phyloP scores from a whole-genome alignment of 2,113 vertebrate species.

The Leucopsar rothschildi region DNA sequence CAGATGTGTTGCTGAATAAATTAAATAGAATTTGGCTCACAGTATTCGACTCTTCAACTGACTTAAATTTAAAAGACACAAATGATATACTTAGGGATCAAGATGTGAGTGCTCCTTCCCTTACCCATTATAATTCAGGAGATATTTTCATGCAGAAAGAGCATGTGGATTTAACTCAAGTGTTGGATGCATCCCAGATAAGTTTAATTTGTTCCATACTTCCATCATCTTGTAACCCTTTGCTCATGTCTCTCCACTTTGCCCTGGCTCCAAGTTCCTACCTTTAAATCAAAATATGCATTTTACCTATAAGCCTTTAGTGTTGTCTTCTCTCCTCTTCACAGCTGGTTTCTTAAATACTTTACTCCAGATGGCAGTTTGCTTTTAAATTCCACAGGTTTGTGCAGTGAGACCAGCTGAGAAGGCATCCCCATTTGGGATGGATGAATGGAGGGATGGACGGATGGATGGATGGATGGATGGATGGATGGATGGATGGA shows the following conservation, averaged over 20 bases:
- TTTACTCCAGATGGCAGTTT: background rate
- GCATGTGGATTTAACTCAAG: background rate
- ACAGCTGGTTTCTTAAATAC: background rate
- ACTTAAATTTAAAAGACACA: background rate
- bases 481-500: background rate
- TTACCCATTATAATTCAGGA: background rate
- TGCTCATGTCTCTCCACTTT: background rate
- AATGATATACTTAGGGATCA: background rate
- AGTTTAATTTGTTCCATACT: background rate
- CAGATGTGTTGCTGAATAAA: conserved; percentile 49
- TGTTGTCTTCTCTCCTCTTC: background rate
- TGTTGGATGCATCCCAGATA: background rate
- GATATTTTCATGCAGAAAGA: background rate
- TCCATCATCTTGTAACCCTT: background rate
- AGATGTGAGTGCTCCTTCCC: background rate
- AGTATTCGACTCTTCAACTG: background rate
- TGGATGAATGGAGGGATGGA: background rate
- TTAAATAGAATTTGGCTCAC: background rate
- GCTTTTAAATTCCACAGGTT: background rate
- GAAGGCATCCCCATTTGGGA: background rate
- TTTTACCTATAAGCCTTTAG: background rate
- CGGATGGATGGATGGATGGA: background rate
- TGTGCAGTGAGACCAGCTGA: background rate
- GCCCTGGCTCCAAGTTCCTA: background rate
- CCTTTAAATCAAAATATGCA: background rate